Evolutionary conservation across 2,888 invertebrate genomes (phyloP).

Genomic region (Mystacides longicornis): DNA sequence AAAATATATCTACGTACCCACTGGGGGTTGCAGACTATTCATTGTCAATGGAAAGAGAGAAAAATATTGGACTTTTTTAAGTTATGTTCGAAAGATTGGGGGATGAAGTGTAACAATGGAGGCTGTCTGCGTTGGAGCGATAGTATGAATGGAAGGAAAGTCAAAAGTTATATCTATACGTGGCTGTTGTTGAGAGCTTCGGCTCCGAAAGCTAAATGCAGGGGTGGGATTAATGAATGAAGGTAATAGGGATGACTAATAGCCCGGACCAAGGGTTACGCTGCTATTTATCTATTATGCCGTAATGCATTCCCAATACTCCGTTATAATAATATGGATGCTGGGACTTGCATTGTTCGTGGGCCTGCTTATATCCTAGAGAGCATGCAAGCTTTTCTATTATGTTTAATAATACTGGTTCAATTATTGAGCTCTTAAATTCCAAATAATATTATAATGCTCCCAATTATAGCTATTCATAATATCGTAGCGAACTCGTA

Average conservation of each 20-base stretch:
- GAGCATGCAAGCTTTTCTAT: no score
- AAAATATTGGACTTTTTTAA: neutral
- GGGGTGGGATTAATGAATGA: constrained; percentile 9
- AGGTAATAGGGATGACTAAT: constrained; percentile 24
- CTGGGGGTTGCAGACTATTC: neutral
- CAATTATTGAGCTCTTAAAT: no score
- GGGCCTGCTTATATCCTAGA: no score
- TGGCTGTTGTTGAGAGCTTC: constrained; percentile 1
- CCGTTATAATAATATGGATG: neutral
- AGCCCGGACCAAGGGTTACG: constrained; percentile 8
- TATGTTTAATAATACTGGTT: no score
- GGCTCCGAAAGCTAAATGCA: constrained; percentile 14
- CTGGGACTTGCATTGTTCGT: neutral
- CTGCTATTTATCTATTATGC: neutral
- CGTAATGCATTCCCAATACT: neutral
- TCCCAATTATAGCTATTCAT: no score
- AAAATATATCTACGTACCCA: no score
- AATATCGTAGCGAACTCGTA: no score
- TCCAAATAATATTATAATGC: no score
- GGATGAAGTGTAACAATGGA: neutral
- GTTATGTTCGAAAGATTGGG: neutral
- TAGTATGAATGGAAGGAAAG: constrained; percentile 6
- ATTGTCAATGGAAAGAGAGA: neutral
- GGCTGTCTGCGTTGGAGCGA: neutral
- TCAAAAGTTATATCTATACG: constrained; percentile 3